A percentile compares a stretch with the other conserved stretches of the same genome.
These are phyloP conservation scores for Acleris laterana DNA, from an alignment of 2,888 invertebrate species.

Conservation along the genomic window DNA sequence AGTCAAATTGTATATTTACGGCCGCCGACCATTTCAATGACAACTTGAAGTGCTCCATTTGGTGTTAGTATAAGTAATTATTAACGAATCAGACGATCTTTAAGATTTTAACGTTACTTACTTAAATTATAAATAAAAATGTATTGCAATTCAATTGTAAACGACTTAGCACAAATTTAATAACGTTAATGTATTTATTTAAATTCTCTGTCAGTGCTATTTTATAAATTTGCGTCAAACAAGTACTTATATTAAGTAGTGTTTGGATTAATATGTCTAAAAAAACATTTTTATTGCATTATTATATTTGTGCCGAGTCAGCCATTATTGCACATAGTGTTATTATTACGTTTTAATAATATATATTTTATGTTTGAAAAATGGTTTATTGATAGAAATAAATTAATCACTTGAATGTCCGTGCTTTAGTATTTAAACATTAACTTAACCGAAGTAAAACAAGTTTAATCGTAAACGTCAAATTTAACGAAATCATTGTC, in stretches of 20 bases:
- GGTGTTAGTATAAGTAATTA: conserved; percentile 39
- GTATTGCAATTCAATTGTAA: conserved; percentile 52
- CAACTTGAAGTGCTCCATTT: conserved; percentile 8
- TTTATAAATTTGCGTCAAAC: conserved; percentile 50
- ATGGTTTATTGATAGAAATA: conserved; percentile 41
- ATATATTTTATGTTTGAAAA: conserved; percentile 52
- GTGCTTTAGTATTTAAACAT: conserved; percentile 28
- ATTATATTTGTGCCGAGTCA: conserved; percentile 48
- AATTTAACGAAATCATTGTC: conserved; percentile 51
- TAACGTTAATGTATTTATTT: conserved; percentile 40
- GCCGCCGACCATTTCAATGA: conserved; percentile 15
- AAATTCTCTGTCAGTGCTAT: conserved; percentile 9
- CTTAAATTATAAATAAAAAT: conserved; percentile 41
- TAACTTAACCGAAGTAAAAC: conserved; percentile 20
- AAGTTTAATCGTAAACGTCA: conserved; percentile 21
- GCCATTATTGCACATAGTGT: conserved; percentile 42
- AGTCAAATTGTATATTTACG: background rate
- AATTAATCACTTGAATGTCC: conserved; percentile 32
- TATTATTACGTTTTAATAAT: conserved; percentile 43
- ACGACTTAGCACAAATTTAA: conserved; percentile 57
- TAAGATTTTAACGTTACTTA: conserved; percentile 52
- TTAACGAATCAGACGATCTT: conserved; percentile 38
- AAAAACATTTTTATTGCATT: conserved; percentile 37
- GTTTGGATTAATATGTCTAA: conserved; percentile 46
- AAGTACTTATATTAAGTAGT: conserved; percentile 63